Evolutionary conservation across 2,797 vertebrate species (phyloP).

Genomic region (Chloroceryle inda): DNA sequence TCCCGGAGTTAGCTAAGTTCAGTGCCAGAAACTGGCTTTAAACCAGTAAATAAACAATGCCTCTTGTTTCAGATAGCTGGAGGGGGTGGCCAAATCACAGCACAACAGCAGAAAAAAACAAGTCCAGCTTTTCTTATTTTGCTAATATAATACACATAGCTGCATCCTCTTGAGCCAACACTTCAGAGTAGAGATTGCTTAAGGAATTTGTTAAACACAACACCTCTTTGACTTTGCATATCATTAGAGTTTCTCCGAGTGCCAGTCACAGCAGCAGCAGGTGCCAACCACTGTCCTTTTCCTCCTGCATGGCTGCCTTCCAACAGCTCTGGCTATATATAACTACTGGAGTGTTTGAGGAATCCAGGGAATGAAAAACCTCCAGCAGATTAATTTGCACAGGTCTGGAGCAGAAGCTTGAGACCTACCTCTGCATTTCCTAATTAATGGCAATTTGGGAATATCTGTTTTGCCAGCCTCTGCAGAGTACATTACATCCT

Average conservation of each 20-base stretch:
- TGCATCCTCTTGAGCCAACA: background rate
- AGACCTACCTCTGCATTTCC: background rate
- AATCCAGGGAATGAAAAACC: background rate
- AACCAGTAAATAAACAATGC: slow-evolving; percentile 16
- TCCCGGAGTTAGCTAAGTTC: background rate
- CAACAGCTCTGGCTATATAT: slow-evolving; percentile 28
- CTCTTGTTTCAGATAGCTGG: background rate
- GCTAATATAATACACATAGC: background rate
- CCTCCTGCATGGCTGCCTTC: slow-evolving; percentile 12
- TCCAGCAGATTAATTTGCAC: background rate
- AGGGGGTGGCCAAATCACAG: background rate
- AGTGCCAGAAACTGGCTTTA: background rate
- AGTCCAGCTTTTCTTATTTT: background rate
- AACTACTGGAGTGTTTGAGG: background rate
- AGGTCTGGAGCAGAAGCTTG: background rate
- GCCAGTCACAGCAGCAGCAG: background rate
- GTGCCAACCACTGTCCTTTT: background rate
- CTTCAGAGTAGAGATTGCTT: background rate
- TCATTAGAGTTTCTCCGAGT: background rate
- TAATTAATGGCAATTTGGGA: background rate
- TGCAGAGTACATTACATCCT: fast-evolving
- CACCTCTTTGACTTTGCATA: background rate
- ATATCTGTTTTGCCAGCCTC: background rate
- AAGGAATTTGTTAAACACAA: background rate
- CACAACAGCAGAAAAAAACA: background rate